These are phyloP conservation scores for Anastrepha obliqua DNA, from an alignment of 1,140 invertebrate genomes.

Conservation along the genomic window DNA sequence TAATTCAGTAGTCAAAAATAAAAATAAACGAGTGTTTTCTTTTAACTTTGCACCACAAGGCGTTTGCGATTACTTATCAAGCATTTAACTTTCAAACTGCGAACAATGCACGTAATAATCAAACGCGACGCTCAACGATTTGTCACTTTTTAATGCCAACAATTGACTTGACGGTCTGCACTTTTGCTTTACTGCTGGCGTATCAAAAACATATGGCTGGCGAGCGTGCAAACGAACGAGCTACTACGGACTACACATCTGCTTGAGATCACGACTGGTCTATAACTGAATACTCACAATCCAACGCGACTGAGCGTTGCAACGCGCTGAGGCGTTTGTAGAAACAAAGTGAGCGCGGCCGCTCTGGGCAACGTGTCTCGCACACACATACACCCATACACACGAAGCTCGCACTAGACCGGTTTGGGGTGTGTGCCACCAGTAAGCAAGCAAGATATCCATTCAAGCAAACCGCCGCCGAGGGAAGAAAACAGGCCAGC, in stretches of 20 bases:
- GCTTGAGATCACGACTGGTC: slow-evolving; percentile 73
- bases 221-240: slow-evolving; percentile 1
- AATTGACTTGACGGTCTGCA: not conserved
- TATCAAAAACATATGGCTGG: slow-evolving; percentile 23
- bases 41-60: not conserved
- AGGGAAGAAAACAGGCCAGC: not conserved
- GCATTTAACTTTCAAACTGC: slow-evolving; percentile 2
- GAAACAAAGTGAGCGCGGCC: slow-evolving; percentile 3
- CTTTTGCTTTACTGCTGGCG: not conserved
- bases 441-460: not conserved
- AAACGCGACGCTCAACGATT: slow-evolving; percentile 1
- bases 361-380: not conserved
- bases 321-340: not conserved
- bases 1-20: slow-evolving; percentile 12
- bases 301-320: slow-evolving; percentile 9
- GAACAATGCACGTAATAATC: not conserved
- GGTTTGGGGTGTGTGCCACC: not conserved
- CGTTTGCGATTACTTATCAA: slow-evolving; percentile 9
- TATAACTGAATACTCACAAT: slow-evolving; percentile 66
- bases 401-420: not conserved
- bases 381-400: not conserved
- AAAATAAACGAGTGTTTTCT: slow-evolving; percentile 3
- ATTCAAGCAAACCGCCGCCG: not conserved
- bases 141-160: not conserved
- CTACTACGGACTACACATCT: slow-evolving; percentile 66